phyloP scores from a whole-genome alignment of 2,113 vertebrate genomes.

The Prunella fulvescens region DNA sequence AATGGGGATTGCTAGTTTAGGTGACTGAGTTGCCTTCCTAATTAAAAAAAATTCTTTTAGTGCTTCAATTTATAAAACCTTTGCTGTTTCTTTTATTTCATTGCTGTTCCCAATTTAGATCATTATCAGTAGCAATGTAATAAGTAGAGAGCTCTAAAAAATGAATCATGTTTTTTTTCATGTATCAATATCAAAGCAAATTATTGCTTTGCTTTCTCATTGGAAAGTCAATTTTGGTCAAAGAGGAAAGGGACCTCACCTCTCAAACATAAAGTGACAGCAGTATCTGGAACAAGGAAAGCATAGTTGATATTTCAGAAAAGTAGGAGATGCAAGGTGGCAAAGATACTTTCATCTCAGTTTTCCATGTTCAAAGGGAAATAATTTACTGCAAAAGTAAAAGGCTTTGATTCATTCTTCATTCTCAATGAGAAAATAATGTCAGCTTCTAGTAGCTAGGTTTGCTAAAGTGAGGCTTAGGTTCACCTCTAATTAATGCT shows the following conservation, averaged over 20 bases:
- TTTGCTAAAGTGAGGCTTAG: not conserved
- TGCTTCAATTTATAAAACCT: not conserved
- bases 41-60: not conserved
- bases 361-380: constrained; percentile 86
- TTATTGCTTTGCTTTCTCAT: not conserved
- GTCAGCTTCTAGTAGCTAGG: not conserved
- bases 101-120: not conserved
- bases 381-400: constrained; percentile 86
- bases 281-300: constrained; percentile 51
- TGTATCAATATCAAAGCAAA: not conserved
- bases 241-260: constrained; percentile 58
- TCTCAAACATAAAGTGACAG: constrained; percentile 50
- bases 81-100: not conserved
- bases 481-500: not conserved
- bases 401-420: not conserved
- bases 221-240: constrained; percentile 55
- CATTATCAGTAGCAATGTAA: not conserved
- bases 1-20: not conserved
- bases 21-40: not conserved
- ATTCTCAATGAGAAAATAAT: not conserved
- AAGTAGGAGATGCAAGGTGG: constrained; percentile 69
- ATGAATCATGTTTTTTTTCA: not conserved
- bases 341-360: constrained; percentile 81
- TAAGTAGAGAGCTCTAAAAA: not conserved
- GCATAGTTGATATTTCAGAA: constrained; percentile 55